phyloP scores from a whole-genome alignment of 2,797 vertebrate genomes.

The Delichon dasypus region DNA sequence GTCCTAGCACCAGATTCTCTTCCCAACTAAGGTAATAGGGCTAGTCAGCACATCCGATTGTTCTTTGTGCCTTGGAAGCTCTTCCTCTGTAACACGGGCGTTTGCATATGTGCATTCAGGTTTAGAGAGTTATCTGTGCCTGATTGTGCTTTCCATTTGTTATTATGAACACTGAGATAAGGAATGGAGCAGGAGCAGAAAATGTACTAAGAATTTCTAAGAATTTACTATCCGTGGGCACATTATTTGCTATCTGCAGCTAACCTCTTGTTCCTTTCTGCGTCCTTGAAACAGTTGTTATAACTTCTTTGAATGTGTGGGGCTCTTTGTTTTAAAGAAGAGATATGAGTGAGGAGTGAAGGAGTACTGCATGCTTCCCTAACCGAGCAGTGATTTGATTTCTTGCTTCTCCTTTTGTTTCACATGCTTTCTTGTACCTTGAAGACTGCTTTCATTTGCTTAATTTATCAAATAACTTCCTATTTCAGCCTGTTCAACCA shows the following conservation, averaged over 20 bases:
- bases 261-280: slow-evolving; percentile 44
- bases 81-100: neutral
- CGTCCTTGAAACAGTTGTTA: slow-evolving; percentile 60
- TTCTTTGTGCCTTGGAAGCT: neutral
- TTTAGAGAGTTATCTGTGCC: neutral
- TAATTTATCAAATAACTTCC: neutral
- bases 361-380: slow-evolving; percentile 35
- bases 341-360: slow-evolving; percentile 42
- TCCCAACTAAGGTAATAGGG: neutral
- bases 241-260: slow-evolving; percentile 33
- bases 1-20: neutral
- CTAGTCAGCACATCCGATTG: neutral
- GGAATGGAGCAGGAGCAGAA: neutral
- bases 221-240: neutral
- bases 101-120: neutral
- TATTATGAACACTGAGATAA: slow-evolving; percentile 20
- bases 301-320: slow-evolving; percentile 44
- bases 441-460: neutral
- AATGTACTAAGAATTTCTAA: slow-evolving; percentile 13
- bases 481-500: neutral
- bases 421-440: neutral
- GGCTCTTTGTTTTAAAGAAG: slow-evolving; percentile 14
- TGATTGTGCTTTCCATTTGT: slow-evolving; percentile 11
- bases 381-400: neutral
- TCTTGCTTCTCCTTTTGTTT: neutral